These are phyloP conservation scores for Pseudotriccus pelzelni DNA, from an alignment of 2,797 vertebrate genomes.

Conservation along the genomic window DNA sequence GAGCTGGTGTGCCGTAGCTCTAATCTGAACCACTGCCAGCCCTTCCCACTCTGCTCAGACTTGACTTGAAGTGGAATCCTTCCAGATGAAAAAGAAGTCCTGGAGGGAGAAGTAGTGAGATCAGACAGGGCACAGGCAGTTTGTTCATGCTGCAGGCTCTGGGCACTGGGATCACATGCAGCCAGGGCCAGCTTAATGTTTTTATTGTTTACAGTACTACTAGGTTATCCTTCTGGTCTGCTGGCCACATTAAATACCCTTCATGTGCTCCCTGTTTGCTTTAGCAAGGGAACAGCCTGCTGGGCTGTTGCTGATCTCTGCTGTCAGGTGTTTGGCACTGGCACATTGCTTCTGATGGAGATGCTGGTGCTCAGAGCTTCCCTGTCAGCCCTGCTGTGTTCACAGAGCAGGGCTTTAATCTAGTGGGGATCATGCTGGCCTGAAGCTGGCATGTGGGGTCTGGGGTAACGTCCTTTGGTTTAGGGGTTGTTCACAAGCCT, in stretches of 20 bases:
- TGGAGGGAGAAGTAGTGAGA: neutral
- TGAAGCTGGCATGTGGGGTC: neutral
- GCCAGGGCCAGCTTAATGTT: neutral
- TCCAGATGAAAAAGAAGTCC: neutral
- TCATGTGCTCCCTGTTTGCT: neutral
- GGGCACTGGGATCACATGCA: neutral
- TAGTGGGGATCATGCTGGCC: neutral
- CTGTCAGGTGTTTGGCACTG: neutral
- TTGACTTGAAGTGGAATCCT: neutral
- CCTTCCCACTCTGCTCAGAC: neutral
- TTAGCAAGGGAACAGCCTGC: neutral
- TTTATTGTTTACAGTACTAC: neutral
- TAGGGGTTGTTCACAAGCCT: neutral
- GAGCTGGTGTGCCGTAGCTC: neutral
- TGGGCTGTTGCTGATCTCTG: neutral
- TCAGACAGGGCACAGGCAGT: neutral
- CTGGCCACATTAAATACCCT: neutral
- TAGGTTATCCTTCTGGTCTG: neutral
- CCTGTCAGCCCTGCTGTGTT: neutral
- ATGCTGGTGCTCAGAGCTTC: neutral
- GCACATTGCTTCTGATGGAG: accelerated
- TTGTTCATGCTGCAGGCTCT: neutral
- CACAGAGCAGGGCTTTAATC: neutral
- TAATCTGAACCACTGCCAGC: neutral
- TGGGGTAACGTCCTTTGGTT: neutral